Base-by-base conservation (phyloP, 2,113 vertebrate genomes). In the Plotosus lineatus region DNA sequence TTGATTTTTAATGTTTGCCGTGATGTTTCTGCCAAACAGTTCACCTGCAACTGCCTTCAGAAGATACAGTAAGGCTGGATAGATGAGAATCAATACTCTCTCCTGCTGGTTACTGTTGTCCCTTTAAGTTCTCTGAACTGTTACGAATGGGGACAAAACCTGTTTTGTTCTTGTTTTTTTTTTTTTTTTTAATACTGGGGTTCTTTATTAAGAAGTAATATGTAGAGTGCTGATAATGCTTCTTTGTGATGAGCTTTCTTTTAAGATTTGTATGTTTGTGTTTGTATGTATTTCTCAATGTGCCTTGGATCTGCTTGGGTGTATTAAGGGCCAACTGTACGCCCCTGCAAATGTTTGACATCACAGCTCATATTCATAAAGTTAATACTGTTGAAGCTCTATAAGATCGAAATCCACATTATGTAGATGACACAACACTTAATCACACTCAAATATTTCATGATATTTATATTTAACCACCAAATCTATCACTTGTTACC, bases 251-350 rank as follows among this genome's bases (percentile, higher is more conserved):
- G 42, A 69, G 50, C 77, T 56, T 68, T 50, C 36, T 36, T 78
- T 66, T 68, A 2, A 38, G 38, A 38, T 21, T 38, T 56, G 15
- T 53, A 2, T 68, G 44, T 51, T 5, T 42, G 8, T 42, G 10
- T 55, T 9, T 79, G 14, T 61, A 21, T 63, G 33, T 77, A 33
- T 36, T 11, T 42, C 53, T 66, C 1, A 7, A n/a, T 78, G 76
- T 78, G 76, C 76, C 76, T 78, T 78, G 53, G 12, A 26, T 31
- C 58, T 78, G 44, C 21, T 15, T 65, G 28, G 76, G 19, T 78
- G 8, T 51, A 51, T 38, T 9, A 21, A 11, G 26, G 28, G 46
- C 69, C 69, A 50, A 33, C 69, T 72, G 26, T 11, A 44, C 26
- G 23, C 40, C 40, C 65, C 65, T 44, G n/a, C 46, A 73, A 28